Base-by-base conservation (phyloP, 2,888 invertebrate species). In the Heteromyza rotundicornis region DNA sequence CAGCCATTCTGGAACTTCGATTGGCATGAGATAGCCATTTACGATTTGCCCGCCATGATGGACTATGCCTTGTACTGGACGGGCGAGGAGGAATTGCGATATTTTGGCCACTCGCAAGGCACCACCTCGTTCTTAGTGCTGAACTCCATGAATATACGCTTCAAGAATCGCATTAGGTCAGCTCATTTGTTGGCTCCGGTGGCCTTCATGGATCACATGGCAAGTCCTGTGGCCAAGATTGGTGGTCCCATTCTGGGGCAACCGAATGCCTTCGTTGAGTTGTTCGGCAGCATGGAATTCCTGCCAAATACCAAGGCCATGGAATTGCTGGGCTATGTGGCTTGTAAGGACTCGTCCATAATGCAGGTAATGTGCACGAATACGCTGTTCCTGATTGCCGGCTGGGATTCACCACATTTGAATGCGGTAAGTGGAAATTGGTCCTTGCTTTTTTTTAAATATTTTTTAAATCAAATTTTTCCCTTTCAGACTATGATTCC, bases 181-280 rank as follows among this genome's bases (percentile, higher is more conserved):
- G 77, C 75, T 1, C 77, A 78, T 60, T 63, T 78, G 22, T 35
- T 78, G 57, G 78, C 79, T 2, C 78, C 78, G 2, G 75, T 78
- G 16, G 77, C 67, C 14, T 79, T 66, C 65, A 74, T 78, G 73
- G 72, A 67, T 10, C 61, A 78, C 53, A 73, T 72, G 75, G 70
- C 74, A 20, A 71, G 74, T 40, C 75, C 92, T 0, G 7, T 93
- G 55, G 75, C 72, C 51, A 83, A 85, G 62, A 82, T 89, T 32
- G 77, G 92, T 1, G 89, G 89, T 0, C 89, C 88, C 5, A 27
- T 77, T 8, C 22, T 78, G 2, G 77, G 78, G 16, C 75, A 79
- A 8, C 73, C 80, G 2, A 79, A 76, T 36, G 68, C 69, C 0
- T 62, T 74, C 1, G 66, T 72, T 2, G 78, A 74, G 60, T 23